phyloP scores from a whole-genome alignment of 1,140 invertebrate genomes.

The Ceratosolen fusciceps region DNA sequence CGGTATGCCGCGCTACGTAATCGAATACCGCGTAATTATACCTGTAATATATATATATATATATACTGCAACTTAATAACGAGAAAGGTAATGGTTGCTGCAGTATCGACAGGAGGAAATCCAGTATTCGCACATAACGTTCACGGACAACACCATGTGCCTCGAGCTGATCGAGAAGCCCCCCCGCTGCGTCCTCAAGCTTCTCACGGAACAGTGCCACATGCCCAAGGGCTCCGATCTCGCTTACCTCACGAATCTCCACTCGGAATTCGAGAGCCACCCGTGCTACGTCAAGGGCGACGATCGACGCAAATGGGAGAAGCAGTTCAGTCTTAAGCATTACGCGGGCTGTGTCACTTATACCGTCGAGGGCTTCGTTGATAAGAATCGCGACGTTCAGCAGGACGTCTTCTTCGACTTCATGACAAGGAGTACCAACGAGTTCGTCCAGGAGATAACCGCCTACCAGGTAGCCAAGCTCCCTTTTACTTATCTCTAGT shows the following conservation, averaged over 20 bases:
- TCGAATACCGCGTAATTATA: too few species aligned
- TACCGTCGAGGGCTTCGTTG: slow-evolving; percentile 92
- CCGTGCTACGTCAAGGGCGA: slow-evolving; percentile 90
- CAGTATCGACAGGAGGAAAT: slow-evolving; percentile 92
- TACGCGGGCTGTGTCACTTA: slow-evolving; percentile 97
- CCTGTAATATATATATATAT: too few species aligned
- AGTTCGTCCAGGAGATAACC: slow-evolving; percentile 91
- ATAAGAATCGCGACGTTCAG: slow-evolving; percentile 96
- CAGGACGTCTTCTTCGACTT: slow-evolving; percentile 96
- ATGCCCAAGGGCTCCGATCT: slow-evolving; percentile 94
- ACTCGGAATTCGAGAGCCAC: slow-evolving; percentile 90
- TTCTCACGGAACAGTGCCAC: slow-evolving; percentile 92
- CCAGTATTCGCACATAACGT: slow-evolving; percentile 89
- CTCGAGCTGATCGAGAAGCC: slow-evolving; percentile 92
- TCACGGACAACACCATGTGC: slow-evolving; percentile 91
- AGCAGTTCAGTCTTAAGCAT: slow-evolving; percentile 92
- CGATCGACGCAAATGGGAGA: slow-evolving; percentile 90
- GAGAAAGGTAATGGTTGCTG: too few species aligned
- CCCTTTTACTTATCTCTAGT: not conserved
- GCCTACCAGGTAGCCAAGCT: slow-evolving; percentile 75
- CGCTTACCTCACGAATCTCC: slow-evolving; percentile 91
- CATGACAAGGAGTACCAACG: slow-evolving; percentile 87
- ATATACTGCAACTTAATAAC: too few species aligned
- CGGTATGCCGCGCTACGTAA: too few species aligned
- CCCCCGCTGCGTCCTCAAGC: slow-evolving; percentile 88